Conservation (phyloP, 2,797 vertebrate species). For the Aulostomus chinensis region DNA sequence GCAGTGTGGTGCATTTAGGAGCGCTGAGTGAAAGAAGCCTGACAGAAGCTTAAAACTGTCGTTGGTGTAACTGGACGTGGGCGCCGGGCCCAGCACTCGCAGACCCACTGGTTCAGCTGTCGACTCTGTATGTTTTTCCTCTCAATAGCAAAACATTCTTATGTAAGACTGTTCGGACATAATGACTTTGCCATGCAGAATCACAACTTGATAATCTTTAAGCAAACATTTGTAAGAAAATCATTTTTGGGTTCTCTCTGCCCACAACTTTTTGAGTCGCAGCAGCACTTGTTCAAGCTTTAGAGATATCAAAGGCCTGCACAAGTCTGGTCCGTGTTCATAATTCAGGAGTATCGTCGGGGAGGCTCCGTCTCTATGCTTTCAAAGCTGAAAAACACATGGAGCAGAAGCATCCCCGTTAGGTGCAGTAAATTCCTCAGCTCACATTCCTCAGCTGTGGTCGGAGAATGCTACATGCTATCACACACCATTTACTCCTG, state of each 20-base stretch:
- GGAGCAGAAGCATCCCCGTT: constrained; percentile 63
- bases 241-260: constrained; percentile 2
- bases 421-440: constrained; percentile 76
- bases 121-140: constrained; percentile 24
- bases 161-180: constrained; percentile 40
- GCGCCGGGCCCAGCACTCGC: constrained; percentile 24
- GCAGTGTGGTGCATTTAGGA: background rate
- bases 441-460: constrained; percentile 68
- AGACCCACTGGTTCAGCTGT: constrained; percentile 21
- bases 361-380: constrained; percentile 39
- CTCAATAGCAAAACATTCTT: constrained; percentile 38
- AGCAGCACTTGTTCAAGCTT: constrained; percentile 49
- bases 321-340: constrained; percentile 34
- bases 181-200: constrained; percentile 35
- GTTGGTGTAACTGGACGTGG: constrained; percentile 34
- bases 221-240: background rate
- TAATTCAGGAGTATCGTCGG: constrained; percentile 48
- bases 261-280: constrained; percentile 22
- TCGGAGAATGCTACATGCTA: constrained; percentile 67
- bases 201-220: constrained; percentile 29
- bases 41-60: constrained; percentile 35
- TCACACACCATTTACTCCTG: constrained; percentile 73
- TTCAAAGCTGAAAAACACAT: constrained; percentile 75
- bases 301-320: constrained; percentile 36
- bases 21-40: constrained; percentile 11